A percentile compares a stretch with the other conserved stretches of the same genome.
phyloP scores from a whole-genome alignment of 2,888 invertebrate genomes.

The Rhorus exstirpatorius region DNA sequence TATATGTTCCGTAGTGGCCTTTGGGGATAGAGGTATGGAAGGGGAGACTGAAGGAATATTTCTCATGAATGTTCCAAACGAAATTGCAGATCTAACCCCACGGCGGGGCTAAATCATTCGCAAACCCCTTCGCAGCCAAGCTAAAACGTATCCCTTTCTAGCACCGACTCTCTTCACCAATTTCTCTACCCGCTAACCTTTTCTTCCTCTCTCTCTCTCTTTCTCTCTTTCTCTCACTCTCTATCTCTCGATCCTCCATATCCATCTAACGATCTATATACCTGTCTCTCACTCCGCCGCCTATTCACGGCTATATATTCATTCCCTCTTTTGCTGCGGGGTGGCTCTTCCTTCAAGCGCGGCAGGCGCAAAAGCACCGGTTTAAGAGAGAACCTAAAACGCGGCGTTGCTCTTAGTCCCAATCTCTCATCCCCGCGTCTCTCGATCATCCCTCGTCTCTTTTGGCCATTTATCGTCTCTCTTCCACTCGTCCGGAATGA shows the following conservation, averaged over 20 bases:
- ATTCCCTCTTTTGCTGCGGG: constrained; percentile 32
- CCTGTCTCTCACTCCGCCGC: constrained; percentile 56
- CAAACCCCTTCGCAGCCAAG: constrained; percentile 74
- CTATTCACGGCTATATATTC: constrained; percentile 50
- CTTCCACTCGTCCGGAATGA: constrained; percentile 22
- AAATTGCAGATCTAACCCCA: constrained; percentile 85
- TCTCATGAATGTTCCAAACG: constrained; percentile 85
- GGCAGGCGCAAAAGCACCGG: constrained; percentile 51
- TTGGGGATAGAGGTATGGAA: constrained; percentile 71
- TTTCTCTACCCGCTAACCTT: constrained; percentile 53
- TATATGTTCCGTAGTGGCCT: constrained; percentile 2
- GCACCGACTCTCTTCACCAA: constrained; percentile 38
- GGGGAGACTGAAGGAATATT: constrained; percentile 80
- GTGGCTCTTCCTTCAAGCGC: constrained; percentile 47
- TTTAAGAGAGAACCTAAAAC: constrained; percentile 58
- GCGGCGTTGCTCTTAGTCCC: constrained; percentile 60
- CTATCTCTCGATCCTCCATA: constrained; percentile 45
- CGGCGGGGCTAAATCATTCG: constrained; percentile 83
- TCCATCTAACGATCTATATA: constrained; percentile 63
- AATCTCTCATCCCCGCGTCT: constrained; percentile 57
- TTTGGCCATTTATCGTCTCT: constrained; percentile 53
- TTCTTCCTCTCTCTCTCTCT: constrained; percentile 51
- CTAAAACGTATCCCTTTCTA: constrained; percentile 66
- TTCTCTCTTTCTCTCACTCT: constrained; percentile 25
- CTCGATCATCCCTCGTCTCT: constrained; percentile 55